Evolutionary conservation across 2,888 invertebrate species (phyloP).

Genomic region (Drosophila mercatorum): DNA sequence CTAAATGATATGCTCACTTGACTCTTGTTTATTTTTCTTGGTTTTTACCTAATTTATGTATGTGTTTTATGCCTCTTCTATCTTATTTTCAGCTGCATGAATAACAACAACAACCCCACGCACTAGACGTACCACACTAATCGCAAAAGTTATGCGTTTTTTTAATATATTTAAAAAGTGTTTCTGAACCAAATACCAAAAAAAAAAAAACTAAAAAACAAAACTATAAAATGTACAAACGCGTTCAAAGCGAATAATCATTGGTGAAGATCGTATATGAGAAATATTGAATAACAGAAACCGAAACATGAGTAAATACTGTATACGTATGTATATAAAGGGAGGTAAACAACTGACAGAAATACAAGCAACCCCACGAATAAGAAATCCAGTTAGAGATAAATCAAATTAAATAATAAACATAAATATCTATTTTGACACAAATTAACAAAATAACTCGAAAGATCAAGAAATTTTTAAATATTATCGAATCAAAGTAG

Average conservation of each 20-base stretch:
- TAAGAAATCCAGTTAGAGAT: slow-evolving; percentile 27
- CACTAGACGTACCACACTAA: slow-evolving; percentile 82
- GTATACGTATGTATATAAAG: slow-evolving; percentile 35
- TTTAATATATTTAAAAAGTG: slow-evolving; percentile 83
- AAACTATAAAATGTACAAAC: slow-evolving; percentile 35
- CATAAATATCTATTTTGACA: slow-evolving; percentile 47
- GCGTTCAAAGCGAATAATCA: slow-evolving; percentile 27
- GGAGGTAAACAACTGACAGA: slow-evolving; percentile 23
- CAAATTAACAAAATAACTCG: slow-evolving; percentile 12
- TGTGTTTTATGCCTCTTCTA: slow-evolving; percentile 64
- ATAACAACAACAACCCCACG: slow-evolving; percentile 83
- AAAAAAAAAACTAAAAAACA: neutral
- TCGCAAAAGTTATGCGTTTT: slow-evolving; percentile 82
- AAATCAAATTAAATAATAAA: slow-evolving; percentile 22
- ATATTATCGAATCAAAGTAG: slow-evolving; percentile 43
- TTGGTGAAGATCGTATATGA: slow-evolving; percentile 27
- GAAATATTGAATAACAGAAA: slow-evolving; percentile 16
- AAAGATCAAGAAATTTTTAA: slow-evolving; percentile 39
- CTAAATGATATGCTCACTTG: slow-evolving; percentile 4
- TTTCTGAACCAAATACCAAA: slow-evolving; percentile 70
- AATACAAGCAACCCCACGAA: slow-evolving; percentile 39
- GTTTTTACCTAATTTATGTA: slow-evolving; percentile 39
- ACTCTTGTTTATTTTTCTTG: slow-evolving; percentile 11
- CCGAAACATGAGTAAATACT: slow-evolving; percentile 21
- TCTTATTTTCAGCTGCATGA: slow-evolving; percentile 84